phyloP scores from a whole-genome alignment of 2,113 vertebrate genomes.

The Antechinus flavipes region DNA sequence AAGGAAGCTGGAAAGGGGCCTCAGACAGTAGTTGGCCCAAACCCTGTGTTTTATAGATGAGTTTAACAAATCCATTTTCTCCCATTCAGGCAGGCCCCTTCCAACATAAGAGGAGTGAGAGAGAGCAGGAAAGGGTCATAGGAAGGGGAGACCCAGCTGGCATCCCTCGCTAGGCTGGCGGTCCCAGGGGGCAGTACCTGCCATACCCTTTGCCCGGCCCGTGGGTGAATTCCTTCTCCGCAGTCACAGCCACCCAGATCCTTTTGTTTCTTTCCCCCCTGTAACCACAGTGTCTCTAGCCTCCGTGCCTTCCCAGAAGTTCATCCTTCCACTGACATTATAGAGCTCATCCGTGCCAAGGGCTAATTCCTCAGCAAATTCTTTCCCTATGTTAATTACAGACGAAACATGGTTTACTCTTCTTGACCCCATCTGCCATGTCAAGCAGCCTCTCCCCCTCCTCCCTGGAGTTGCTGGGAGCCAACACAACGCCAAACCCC shows the following conservation, averaged over 20 bases:
- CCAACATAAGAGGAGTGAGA: neutral
- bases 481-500: conserved; percentile 67
- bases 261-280: neutral
- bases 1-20: neutral
- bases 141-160: neutral
- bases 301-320: neutral
- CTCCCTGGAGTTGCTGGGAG: conserved; percentile 86
- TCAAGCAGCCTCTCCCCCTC: conserved; percentile 85
- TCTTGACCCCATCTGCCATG: conserved; percentile 83
- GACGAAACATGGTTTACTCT: conserved; percentile 83
- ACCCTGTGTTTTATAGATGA: neutral
- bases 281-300: neutral
- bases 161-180: neutral
- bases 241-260: neutral
- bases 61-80: neutral
- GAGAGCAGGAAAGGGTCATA: neutral
- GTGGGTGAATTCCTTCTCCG: neutral
- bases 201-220: neutral
- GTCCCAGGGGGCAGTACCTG: neutral
- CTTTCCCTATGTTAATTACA: conserved; percentile 89
- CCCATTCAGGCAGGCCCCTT: neutral
- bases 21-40: neutral
- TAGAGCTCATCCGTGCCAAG: conserved; percentile 73
- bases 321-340: neutral
- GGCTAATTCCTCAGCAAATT: conserved; percentile 89